Evolutionary conservation across 2,888 invertebrate genomes (phyloP).

Genomic region (Tridacna crocea): DNA sequence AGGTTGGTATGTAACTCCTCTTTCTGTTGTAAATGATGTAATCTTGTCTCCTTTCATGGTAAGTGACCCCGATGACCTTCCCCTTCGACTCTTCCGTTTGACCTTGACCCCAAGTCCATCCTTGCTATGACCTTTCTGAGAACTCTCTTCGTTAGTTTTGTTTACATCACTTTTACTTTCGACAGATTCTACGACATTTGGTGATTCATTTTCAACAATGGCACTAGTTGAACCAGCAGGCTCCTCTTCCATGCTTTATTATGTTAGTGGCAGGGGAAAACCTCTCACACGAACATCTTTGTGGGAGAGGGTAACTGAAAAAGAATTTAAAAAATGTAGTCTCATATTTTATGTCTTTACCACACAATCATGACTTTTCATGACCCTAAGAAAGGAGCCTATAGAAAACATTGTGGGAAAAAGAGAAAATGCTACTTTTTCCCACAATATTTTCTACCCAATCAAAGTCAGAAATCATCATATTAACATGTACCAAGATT

Average conservation of each 20-base stretch:
- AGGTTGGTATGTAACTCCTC: slow-evolving; percentile 59
- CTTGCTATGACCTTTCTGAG: slow-evolving; percentile 36
- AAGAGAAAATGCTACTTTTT: neutral
- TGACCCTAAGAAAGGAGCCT: neutral
- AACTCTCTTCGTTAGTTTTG: slow-evolving; percentile 8
- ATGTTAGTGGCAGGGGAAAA: neutral
- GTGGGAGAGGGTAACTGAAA: neutral
- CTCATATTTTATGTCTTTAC: no score
- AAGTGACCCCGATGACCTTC: slow-evolving; percentile 60
- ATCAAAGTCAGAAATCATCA: no score
- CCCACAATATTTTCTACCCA: no score
- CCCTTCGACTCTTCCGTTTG: slow-evolving; percentile 57
- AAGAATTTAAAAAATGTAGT: neutral
- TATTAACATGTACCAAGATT: no score
- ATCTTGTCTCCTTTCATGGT: slow-evolving; percentile 68
- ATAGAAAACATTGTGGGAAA: neutral
- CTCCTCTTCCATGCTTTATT: slow-evolving; percentile 11
- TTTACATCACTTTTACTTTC: neutral
- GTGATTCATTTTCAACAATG: neutral
- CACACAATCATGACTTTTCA: no score
- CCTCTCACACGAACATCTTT: slow-evolving; percentile 1
- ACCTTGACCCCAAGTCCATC: slow-evolving; percentile 57
- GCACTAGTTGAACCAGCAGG: neutral
- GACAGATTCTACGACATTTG: neutral
- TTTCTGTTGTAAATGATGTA: slow-evolving; percentile 63